Evolutionary conservation across 2,113 vertebrate species (phyloP).

Genomic region (Limnothrissa miodon): DNA sequence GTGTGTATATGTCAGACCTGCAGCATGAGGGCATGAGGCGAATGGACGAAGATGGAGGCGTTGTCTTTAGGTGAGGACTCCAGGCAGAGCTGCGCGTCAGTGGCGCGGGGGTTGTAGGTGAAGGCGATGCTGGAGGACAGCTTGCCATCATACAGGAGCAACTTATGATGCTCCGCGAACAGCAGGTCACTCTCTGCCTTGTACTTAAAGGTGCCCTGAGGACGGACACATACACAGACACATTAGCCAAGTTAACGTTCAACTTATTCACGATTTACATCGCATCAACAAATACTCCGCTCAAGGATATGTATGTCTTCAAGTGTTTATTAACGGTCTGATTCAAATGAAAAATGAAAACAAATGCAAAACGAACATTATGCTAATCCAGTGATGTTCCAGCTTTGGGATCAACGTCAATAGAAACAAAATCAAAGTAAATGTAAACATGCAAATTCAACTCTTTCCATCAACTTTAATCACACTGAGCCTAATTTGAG

Average conservation of each 20-base stretch:
- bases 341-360: no score
- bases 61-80: constrained; percentile 97
- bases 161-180: constrained; percentile 93
- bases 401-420: no score
- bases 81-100: constrained; percentile 95
- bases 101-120: constrained; percentile 94
- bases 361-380: no score
- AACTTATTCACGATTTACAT: no score
- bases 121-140: constrained; percentile 89
- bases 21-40: constrained; percentile 97
- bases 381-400: no score
- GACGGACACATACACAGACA: constrained; percentile 13
- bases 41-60: constrained; percentile 95
- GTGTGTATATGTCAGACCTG: constrained; percentile 68
- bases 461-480: no score
- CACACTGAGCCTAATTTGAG: no score
- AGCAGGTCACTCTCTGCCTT: constrained; percentile 95
- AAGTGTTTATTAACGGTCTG: no score
- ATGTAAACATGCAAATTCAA: no score
- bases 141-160: constrained; percentile 91
- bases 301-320: no score
- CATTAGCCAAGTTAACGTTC: not conserved
- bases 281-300: no score
- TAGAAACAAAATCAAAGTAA: no score
- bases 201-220: constrained; percentile 93